phyloP scores from a whole-genome alignment of 2,888 invertebrate genomes.

The Papilio demoleus region DNA sequence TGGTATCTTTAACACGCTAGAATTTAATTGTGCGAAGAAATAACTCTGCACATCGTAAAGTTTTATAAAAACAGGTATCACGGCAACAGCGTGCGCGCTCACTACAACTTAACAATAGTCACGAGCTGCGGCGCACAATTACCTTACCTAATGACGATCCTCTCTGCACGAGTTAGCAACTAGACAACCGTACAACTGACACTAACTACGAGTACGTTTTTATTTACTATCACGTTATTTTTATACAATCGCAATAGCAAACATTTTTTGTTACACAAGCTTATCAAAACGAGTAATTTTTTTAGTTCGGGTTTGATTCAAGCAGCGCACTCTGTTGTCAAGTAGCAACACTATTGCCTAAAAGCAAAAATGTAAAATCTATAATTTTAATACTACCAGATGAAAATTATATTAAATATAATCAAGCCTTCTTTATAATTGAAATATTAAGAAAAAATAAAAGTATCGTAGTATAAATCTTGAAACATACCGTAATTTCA shows the following conservation, averaged over 20 bases:
- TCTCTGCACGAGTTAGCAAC: slow-evolving; percentile 20
- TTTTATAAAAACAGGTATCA: slow-evolving; percentile 11
- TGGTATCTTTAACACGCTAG: slow-evolving; percentile 8
- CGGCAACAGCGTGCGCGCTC: slow-evolving; percentile 10
- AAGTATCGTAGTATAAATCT: too few species aligned
- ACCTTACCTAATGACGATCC: slow-evolving; percentile 20
- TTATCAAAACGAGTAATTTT: not conserved
- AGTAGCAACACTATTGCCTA: slow-evolving; percentile 11
- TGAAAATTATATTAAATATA: too few species aligned
- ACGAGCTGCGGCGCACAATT: slow-evolving; percentile 32
- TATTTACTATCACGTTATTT: not conserved
- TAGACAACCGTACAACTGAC: not conserved
- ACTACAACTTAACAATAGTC: slow-evolving; percentile 21
- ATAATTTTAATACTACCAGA: too few species aligned
- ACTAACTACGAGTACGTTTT: slow-evolving; percentile 1
- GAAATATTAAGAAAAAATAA: too few species aligned
- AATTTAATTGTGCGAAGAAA: slow-evolving; percentile 18
- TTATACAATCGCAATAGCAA: not conserved
- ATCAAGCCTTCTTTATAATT: too few species aligned
- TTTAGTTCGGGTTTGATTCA: not conserved
- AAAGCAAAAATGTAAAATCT: not conserved
- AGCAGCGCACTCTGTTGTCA: slow-evolving; percentile 25
- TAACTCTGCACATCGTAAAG: slow-evolving; percentile 17
- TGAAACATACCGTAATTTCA: too few species aligned
- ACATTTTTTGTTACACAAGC: not conserved